Evolutionary conservation across 2,113 vertebrate genomes (phyloP).

Genomic region (Struthio camelus): DNA sequence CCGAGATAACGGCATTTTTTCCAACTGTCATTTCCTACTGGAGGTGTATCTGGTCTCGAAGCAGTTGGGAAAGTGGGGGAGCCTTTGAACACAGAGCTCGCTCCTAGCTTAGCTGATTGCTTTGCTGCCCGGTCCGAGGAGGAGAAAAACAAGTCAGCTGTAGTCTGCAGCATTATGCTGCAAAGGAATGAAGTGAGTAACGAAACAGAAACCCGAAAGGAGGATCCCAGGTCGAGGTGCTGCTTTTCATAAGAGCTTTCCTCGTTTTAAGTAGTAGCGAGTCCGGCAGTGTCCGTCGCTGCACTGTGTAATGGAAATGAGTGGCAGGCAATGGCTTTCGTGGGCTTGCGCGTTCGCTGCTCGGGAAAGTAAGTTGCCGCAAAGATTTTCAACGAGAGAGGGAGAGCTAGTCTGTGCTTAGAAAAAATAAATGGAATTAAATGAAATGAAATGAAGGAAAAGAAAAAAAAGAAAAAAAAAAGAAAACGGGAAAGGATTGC

Average conservation of each 20-base stretch:
- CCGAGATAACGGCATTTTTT: not conserved
- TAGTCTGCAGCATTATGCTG: conserved; percentile 26
- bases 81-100: not conserved
- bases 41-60: conserved; percentile 21
- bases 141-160: not conserved
- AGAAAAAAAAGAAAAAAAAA: not conserved
- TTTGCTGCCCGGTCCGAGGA: not conserved
- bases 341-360: not conserved
- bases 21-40: not conserved
- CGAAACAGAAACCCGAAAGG: conserved; percentile 37
- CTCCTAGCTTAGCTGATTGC: not conserved
- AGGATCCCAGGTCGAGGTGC: conserved; percentile 18
- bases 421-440: accelerated
- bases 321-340: not conserved
- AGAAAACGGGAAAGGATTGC: not conserved
- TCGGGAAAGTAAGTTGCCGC: not conserved
- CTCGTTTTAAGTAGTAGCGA: conserved; percentile 6
- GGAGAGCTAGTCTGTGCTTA: not conserved
- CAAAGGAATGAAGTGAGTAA: not conserved
- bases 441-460: not conserved
- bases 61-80: not conserved
- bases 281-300: not conserved
- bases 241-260: conserved; percentile 34
- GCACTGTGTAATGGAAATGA: not conserved
- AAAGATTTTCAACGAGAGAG: not conserved